phyloP scores from a whole-genome alignment of 2,888 invertebrate genomes.

The Colostygia pectinataria region DNA sequence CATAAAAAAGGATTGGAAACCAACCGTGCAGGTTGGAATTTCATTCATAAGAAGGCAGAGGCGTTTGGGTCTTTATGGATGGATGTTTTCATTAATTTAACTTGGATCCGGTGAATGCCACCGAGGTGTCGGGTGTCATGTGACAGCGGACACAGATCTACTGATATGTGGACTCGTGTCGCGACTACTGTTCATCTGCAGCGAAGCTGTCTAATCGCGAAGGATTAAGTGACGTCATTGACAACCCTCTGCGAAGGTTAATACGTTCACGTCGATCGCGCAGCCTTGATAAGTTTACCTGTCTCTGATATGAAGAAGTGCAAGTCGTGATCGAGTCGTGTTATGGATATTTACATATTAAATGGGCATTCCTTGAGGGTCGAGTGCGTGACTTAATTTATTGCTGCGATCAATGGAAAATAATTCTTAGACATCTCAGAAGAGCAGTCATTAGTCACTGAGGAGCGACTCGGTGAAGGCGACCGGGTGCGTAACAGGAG shows the following conservation, averaged over 20 bases:
- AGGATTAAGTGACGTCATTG: constrained; percentile 38
- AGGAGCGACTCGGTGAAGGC: constrained; percentile 43
- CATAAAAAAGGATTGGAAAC: constrained; percentile 80
- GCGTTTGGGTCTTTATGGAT: constrained; percentile 82
- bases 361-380: constrained; percentile 66
- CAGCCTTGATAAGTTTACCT: constrained; percentile 35
- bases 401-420: constrained; percentile 67
- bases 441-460: constrained; percentile 66
- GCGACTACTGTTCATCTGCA: constrained; percentile 61
- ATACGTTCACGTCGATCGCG: constrained; percentile 26
- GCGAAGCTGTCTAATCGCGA: constrained; percentile 20
- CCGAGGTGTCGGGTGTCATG: constrained; percentile 69
- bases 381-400: constrained; percentile 73
- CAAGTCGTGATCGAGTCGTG: constrained; percentile 58
- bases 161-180: constrained; percentile 62
- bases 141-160: constrained; percentile 57
- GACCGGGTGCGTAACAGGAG: constrained; percentile 34
- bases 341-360: constrained; percentile 63
- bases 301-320: constrained; percentile 48
- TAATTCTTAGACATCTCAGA: constrained; percentile 68
- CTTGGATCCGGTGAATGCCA: constrained; percentile 67
- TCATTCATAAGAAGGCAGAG: constrained; percentile 84
- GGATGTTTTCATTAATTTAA: constrained; percentile 83
- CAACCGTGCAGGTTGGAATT: constrained; percentile 75
- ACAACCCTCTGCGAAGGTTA: constrained; percentile 24